Percentiles rank a stretch among this genome's conserved stretches.
phyloP scores from a whole-genome alignment of 2,797 vertebrate genomes.

The Anniella stebbinsi region DNA sequence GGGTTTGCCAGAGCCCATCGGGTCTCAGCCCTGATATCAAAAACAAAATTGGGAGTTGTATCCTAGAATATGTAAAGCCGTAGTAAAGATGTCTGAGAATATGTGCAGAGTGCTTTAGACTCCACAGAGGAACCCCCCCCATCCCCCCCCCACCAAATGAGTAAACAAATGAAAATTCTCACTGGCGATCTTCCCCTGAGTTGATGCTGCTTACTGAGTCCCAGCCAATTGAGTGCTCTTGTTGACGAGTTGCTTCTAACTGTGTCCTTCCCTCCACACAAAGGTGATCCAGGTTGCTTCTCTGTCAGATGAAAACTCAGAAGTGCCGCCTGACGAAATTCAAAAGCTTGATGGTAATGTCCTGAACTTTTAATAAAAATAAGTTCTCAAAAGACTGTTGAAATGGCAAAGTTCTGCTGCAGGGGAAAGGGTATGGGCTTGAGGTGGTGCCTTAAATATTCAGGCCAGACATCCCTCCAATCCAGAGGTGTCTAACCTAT shows the following conservation, averaged over 20 bases:
- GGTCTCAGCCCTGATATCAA: not conserved
- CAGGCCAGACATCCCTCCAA: too few relatives aligned
- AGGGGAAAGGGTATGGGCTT: not conserved
- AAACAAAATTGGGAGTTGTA: too few relatives aligned
- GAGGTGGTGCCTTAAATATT: not conserved
- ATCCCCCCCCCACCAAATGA: not conserved
- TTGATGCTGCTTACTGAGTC: not conserved
- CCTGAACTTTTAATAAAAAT: not conserved
- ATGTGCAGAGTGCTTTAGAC: not conserved
- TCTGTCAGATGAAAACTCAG: slow-evolving; percentile 85
- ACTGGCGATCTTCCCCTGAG: not conserved
- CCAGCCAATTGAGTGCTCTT: not conserved
- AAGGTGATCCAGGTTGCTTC: slow-evolving; percentile 94
- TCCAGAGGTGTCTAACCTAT: too few relatives aligned
- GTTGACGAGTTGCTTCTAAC: not conserved
- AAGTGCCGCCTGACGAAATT: slow-evolving; percentile 78
- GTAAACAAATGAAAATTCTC: not conserved
- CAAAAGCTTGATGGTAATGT: slow-evolving; percentile 79
- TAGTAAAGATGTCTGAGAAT: not conserved
- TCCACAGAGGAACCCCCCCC: not conserved
- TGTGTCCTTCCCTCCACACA: slow-evolving; percentile 10
- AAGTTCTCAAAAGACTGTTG: not conserved
- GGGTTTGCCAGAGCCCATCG: not conserved
- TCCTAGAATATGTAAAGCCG: not conserved
- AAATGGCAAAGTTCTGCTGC: not conserved